phyloP scores from a whole-genome alignment of 2,113 vertebrate species.

The Ellobius talpinus region DNA sequence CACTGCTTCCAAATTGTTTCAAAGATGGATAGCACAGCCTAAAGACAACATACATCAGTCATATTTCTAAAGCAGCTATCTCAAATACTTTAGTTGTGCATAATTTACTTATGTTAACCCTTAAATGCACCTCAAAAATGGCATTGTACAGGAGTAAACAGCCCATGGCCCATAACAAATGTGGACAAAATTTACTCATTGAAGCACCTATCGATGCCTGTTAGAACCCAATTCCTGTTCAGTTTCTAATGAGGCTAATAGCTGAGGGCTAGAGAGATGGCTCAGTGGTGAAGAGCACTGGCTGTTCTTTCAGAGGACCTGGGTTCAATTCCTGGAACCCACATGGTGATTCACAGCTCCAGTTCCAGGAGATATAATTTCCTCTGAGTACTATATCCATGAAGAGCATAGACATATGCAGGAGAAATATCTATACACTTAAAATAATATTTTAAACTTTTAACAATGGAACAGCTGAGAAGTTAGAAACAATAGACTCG shows the following conservation, averaged over 20 bases:
- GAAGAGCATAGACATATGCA: not conserved
- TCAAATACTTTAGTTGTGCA: not conserved
- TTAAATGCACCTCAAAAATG: not conserved
- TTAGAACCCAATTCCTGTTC: not conserved
- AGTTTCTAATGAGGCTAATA: not conserved
- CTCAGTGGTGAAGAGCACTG: not conserved
- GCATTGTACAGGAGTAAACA: conserved; percentile 1
- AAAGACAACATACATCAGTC: not conserved
- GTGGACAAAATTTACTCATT: not conserved
- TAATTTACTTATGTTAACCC: not conserved
- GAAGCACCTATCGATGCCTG: not conserved
- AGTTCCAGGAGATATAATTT: not conserved
- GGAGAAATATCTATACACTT: not conserved
- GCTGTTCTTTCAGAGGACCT: not conserved
- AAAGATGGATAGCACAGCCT: not conserved
- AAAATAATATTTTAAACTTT: not conserved
- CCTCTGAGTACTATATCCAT: not conserved
- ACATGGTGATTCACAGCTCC: not conserved
- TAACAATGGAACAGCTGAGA: not conserved
- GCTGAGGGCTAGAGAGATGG: not conserved
- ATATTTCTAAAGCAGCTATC: not conserved
- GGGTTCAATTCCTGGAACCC: not conserved
- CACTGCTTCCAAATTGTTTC: not conserved
- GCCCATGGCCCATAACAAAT: not conserved
- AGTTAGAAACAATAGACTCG: not conserved